Evolutionary conservation across 2,888 invertebrate species (phyloP), one percentile per base, ranked within the genome.

Genomic region (Carabus problematicus): DNA sequence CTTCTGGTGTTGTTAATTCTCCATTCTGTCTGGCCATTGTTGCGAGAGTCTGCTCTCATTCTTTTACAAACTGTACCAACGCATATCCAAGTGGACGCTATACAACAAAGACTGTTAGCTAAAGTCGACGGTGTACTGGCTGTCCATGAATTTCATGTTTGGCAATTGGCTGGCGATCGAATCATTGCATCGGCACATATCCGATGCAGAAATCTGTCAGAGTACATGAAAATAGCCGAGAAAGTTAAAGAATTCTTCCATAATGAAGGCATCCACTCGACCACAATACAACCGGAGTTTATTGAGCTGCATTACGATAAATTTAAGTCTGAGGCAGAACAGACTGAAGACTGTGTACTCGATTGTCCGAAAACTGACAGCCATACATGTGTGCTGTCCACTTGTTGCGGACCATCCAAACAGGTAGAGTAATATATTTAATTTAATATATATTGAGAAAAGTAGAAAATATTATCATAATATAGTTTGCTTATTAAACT

Each of bases 121-220:
- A 94, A 94, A 78, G 93, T 98, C 29, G 95, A 97, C 77, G 98
- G 98, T 0, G 95, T 98, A 18, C 82, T 97, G 64, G 97, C 96
- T 0, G 96, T 98, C 1, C 98, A 98, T 79, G 98, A 98, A 82
- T 97, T 98, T 80, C 98, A 98, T 80, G 95, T 98, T 8, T 98
- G 98, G 98, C 98, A 98, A 84, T 84, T 98, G 75, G 95, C 97
- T 43, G 97, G 97, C 0, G 96, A 97, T 82, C 88, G 97, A 74
- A 97, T 98, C 74, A 97, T 98, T 74, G 98, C 98, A 62, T 97
- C 97, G 11, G 97, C 97, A 4, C 98, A 98, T 80, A 96, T 98
- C 78, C 92, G 93, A 75, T 97, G 97, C 85, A 90, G 94, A 75
- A 97, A 97, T 83, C 84, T 97, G 67, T 92, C 93, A 0, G 97